These are phyloP conservation scores for Hippasteria phrygiana DNA, from an alignment of 53 echinoderm and acorn worm species.

Conservation along the genomic window DNA sequence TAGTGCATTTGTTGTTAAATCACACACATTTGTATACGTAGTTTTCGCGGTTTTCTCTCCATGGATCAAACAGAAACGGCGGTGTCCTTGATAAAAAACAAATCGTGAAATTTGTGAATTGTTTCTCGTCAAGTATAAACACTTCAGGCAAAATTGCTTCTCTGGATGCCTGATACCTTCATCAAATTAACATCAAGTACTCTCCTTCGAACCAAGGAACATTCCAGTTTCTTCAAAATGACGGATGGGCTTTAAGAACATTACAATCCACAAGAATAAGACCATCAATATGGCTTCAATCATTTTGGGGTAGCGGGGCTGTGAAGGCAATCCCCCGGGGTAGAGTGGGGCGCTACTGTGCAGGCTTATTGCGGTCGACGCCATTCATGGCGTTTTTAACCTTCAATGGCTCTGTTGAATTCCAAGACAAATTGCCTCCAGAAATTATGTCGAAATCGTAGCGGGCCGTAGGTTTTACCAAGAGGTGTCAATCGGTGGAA, in stretches of 20 bases:
- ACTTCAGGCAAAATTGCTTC: conserved; percentile 6
- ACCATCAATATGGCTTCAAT: background rate
- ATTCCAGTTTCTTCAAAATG: background rate
- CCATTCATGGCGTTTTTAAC: too few relatives aligned
- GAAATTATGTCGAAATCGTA: too few relatives aligned
- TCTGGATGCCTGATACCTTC: background rate
- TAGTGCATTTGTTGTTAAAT: too few relatives aligned
- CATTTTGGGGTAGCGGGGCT: background rate
- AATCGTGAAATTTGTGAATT: background rate
- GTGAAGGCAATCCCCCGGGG: background rate
- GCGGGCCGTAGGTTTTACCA: too few relatives aligned
- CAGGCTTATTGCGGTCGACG: background rate
- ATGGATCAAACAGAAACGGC: background rate
- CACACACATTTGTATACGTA: too few relatives aligned
- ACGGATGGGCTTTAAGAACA: background rate
- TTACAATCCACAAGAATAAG: background rate
- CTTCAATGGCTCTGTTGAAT: too few relatives aligned
- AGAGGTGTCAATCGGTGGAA: too few relatives aligned
- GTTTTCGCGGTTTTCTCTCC: too few relatives aligned
- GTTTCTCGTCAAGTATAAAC: background rate
- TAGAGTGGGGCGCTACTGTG: background rate
- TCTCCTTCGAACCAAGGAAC: background rate
- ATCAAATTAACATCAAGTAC: background rate
- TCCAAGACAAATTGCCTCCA: too few relatives aligned
- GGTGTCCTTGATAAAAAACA: background rate